These are phyloP conservation scores for Indri indri DNA, from an alignment of 2,113 vertebrate species.

Conservation along the genomic window DNA sequence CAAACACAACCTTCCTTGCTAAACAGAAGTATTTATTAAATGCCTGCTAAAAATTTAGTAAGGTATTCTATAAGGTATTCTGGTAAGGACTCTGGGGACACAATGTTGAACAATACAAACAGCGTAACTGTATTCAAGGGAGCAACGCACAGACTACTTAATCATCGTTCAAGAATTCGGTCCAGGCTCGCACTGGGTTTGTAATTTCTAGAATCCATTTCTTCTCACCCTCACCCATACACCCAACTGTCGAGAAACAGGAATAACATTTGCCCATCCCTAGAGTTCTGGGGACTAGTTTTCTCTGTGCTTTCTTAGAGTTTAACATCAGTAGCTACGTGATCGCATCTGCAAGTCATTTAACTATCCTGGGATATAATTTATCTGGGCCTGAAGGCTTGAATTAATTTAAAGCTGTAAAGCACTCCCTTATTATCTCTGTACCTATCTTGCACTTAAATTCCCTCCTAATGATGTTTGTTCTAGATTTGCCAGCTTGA, in stretches of 20 bases:
- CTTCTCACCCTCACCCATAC: background rate
- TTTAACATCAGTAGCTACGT: constrained; percentile 30
- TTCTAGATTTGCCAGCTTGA: constrained; percentile 65
- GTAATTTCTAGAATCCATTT: background rate
- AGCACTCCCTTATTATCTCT: constrained; percentile 64
- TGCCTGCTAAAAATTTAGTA: background rate
- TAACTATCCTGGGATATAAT: constrained; percentile 57
- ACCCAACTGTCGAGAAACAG: background rate
- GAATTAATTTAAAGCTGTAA: constrained; percentile 65
- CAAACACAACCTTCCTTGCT: background rate
- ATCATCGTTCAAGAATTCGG: background rate
- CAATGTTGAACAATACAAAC: background rate
- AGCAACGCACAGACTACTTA: background rate
- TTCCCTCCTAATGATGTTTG: constrained; percentile 67
- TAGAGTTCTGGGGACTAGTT: background rate
- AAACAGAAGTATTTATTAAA: background rate
- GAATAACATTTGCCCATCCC: background rate
- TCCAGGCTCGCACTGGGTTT: background rate
- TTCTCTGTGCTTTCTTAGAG: constrained; percentile 16
- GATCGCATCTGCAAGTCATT: constrained; percentile 62
- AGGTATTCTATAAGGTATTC: background rate
- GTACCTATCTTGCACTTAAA: constrained; percentile 39
- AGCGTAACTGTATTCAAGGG: too few relatives aligned
- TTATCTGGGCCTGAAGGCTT: constrained; percentile 57
- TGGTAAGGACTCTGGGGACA: background rate